phyloP scores from a whole-genome alignment of 2,888 invertebrate genomes.

The Morpho deidamia region DNA sequence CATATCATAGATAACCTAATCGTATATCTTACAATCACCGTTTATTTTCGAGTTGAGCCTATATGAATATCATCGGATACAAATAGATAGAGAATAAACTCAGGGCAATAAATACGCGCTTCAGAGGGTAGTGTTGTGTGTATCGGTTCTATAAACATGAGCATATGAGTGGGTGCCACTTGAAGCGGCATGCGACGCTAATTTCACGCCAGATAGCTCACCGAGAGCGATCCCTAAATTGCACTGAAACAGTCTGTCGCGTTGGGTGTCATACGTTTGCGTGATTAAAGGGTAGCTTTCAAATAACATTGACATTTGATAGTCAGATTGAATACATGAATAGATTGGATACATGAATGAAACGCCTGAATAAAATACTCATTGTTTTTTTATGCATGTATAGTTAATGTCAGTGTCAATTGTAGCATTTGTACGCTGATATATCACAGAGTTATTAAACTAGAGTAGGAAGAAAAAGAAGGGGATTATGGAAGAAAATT shows the following conservation, averaged over 20 bases:
- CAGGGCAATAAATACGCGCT: not conserved
- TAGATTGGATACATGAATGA: slow-evolving; percentile 1
- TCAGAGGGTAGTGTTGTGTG: slow-evolving; percentile 3
- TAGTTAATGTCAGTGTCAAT: not conserved
- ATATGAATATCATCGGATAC: no score
- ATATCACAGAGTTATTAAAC: no score
- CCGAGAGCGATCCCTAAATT: slow-evolving; percentile 38
- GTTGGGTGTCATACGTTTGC: slow-evolving; percentile 18
- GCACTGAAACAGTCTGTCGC: slow-evolving; percentile 27
- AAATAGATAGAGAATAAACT: no score
- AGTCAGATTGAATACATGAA: slow-evolving; percentile 14
- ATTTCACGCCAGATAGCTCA: slow-evolving; percentile 45
- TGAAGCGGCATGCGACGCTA: slow-evolving; percentile 36
- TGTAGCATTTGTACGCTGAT: no score
- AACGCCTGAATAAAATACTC: not conserved
- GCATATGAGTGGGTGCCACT: slow-evolving; percentile 26
- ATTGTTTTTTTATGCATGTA: not conserved
- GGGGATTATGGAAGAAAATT: no score
- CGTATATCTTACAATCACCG: no score
- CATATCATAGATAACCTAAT: no score
- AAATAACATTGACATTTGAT: slow-evolving; percentile 24
- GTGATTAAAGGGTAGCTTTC: slow-evolving; percentile 24
- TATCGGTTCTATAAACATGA: slow-evolving; percentile 21
- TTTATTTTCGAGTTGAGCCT: no score
- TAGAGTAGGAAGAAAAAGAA: no score